A percentile compares a stretch with the other conserved stretches of the same genome.
Conservation (phyloP, 92 coral and sea anemone genomes). For the Micromussa lordhowensis region DNA sequence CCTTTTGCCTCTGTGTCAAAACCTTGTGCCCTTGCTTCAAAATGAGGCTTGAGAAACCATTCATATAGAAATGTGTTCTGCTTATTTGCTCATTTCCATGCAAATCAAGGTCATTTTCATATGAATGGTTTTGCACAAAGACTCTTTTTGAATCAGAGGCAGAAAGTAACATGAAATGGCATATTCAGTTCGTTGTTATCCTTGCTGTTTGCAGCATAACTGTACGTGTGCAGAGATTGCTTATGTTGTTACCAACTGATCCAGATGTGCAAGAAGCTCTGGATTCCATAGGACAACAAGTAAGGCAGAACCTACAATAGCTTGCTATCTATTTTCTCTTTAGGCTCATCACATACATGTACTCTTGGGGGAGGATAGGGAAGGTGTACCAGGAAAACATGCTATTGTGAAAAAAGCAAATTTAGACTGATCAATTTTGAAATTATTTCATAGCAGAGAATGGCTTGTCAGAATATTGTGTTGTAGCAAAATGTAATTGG, state of each 20-base stretch:
- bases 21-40: too few species aligned
- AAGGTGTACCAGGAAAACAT: neutral
- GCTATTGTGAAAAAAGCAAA: neutral
- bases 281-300: slow-evolving; percentile 86
- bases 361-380: too few species aligned
- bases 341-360: too few species aligned
- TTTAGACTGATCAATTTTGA: neutral
- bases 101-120: too few species aligned
- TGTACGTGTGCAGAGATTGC: slow-evolving; percentile 76
- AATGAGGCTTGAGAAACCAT: too few species aligned
- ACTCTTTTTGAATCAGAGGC: too few species aligned
- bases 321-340: neutral
- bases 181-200: neutral
- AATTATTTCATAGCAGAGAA: neutral
- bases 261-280: slow-evolving; percentile 89
- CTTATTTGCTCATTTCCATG: too few species aligned
- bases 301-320: neutral
- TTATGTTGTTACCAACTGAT: slow-evolving; percentile 87
- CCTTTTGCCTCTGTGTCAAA: too few species aligned
- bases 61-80: too few species aligned
- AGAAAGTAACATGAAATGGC: too few species aligned
- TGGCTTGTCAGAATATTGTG: neutral
- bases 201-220: slow-evolving; percentile 64
- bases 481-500: too few species aligned
- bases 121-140: too few species aligned